phyloP scores from a whole-genome alignment of 2,113 vertebrate genomes.

The Cololabis saira region DNA sequence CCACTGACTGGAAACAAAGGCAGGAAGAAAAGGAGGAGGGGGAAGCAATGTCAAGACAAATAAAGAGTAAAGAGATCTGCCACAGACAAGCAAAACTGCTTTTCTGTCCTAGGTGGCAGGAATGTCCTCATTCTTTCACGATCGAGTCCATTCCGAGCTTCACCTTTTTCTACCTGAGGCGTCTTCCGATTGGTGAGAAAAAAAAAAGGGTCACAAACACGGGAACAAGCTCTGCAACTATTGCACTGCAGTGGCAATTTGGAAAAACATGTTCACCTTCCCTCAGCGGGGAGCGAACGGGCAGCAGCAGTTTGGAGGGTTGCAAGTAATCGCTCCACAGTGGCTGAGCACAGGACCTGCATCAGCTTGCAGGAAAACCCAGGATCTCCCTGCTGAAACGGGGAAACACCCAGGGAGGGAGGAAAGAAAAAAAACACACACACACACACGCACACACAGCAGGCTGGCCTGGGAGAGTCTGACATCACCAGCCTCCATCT shows the following conservation, averaged over 20 bases:
- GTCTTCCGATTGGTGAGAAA: not conserved
- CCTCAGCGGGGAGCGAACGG: not conserved
- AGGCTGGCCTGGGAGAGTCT: slow-evolving; percentile 66
- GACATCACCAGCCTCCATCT: slow-evolving; percentile 74
- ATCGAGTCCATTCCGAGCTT: slow-evolving; percentile 16
- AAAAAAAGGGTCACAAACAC: slow-evolving; percentile 12
- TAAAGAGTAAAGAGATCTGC: too few species aligned
- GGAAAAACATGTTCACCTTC: slow-evolving; percentile 8
- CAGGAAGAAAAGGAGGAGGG: not conserved
- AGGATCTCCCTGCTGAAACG: slow-evolving; percentile 72
- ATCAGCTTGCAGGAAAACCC: slow-evolving; percentile 71
- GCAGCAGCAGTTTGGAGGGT: not conserved
- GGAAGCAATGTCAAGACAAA: not conserved
- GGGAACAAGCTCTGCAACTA: slow-evolving; percentile 41
- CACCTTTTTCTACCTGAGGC: slow-evolving; percentile 35
- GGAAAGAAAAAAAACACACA: slow-evolving; percentile 44
- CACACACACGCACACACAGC: not conserved
- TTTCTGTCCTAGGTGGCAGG: not conserved
- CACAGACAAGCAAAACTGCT: not conserved
- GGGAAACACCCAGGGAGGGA: slow-evolving; percentile 80
- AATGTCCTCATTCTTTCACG: slow-evolving; percentile 68
- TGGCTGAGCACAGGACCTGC: slow-evolving; percentile 36
- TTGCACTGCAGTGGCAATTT: slow-evolving; percentile 22
- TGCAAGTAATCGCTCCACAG: not conserved
- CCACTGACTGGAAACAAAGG: slow-evolving; percentile 3